phyloP scores from a whole-genome alignment of 2,888 invertebrate species.

The Blastobasis lacticolella region DNA sequence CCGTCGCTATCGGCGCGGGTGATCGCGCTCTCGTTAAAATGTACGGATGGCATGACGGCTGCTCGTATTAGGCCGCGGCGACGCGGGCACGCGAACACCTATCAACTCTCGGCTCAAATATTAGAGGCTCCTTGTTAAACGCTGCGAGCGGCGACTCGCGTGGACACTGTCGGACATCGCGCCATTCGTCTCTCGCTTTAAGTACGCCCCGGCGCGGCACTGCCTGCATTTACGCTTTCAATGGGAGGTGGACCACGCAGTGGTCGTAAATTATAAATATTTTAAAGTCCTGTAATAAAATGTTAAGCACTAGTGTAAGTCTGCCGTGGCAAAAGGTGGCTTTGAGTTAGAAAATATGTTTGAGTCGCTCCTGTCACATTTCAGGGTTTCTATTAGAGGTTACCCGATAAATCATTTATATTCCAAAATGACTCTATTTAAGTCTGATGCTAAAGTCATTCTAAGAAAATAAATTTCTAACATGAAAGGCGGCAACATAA shows the following conservation, averaged over 20 bases:
- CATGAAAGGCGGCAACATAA: too few relatives aligned
- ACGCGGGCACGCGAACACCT: constrained; percentile 43
- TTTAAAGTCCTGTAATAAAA: not conserved
- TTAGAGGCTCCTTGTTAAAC: constrained; percentile 13
- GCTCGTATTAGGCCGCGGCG: constrained; percentile 50
- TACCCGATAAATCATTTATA: too few relatives aligned
- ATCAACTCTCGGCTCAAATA: constrained; percentile 38
- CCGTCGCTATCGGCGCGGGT: constrained; percentile 60
- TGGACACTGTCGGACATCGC: constrained; percentile 11
- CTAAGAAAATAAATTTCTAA: too few relatives aligned
- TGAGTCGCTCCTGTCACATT: too few relatives aligned
- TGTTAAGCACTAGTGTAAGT: too few relatives aligned
- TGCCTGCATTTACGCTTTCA: constrained; percentile 18
- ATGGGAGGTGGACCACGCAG: constrained; percentile 16
- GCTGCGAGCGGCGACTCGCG: too few relatives aligned
- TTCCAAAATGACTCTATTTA: too few relatives aligned
- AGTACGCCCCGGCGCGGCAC: constrained; percentile 6
- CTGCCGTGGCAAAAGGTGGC: too few relatives aligned
- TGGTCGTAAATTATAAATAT: constrained; percentile 14
- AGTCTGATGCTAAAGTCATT: too few relatives aligned
- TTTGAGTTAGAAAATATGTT: too few relatives aligned
- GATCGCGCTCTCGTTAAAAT: constrained; percentile 72
- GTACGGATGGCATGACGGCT: constrained; percentile 70
- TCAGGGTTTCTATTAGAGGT: too few relatives aligned
- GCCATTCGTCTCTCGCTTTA: constrained; percentile 19